Evolutionary conservation across 2,113 vertebrate genomes (phyloP), one percentile per base, ranked within the genome.

Genomic region (Gallinago paraguaiae): DNA sequence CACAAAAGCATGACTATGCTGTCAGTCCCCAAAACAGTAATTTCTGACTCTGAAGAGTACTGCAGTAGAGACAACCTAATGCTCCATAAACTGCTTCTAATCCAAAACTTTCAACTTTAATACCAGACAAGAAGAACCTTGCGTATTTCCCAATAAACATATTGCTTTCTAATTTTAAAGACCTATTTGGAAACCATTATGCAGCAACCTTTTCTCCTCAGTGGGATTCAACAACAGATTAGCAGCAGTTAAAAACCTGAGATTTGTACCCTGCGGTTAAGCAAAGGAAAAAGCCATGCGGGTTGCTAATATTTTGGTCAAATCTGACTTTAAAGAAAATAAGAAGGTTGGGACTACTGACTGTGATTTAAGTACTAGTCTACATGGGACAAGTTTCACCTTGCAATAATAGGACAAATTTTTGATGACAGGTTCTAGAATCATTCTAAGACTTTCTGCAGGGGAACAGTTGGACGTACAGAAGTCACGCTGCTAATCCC

Each of bases 211-310:
- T 93, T 96, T 86, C 71, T 64, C 76, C 88, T 83, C 92, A 86
- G 92, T 94, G 82, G 90, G 92, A 93, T 86, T 86, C 88, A 83
- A 24, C 90, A 94, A 64, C 79, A 93, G 88, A 95, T 96, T 86
- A 95, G 82, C 71, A 93, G 90, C 85, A 94, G 76, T 83, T 94
- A 86, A 96, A 94, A 81, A 90, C 51, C 71, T 81, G 64, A 68
- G 64, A 86, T 80, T 64, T 81, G 60, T 83, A 48, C 65, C 93
- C 90, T 68, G 93, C 63, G 80, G 92, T 54, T 90, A 92, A 87
- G 85, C 64, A 92, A 94, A 86, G 43, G 33, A n/a, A 86, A 94
- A 93, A 93, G 33, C 43, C 92, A 39, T 17, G 56, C 71, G 60
- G 71, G 39, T 81, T 81, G 39, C 76, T 83, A 86, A 74, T 80